These are phyloP conservation scores for Silurus aristotelis DNA, from an alignment of 2,797 vertebrate genomes.

Conservation along the genomic window DNA sequence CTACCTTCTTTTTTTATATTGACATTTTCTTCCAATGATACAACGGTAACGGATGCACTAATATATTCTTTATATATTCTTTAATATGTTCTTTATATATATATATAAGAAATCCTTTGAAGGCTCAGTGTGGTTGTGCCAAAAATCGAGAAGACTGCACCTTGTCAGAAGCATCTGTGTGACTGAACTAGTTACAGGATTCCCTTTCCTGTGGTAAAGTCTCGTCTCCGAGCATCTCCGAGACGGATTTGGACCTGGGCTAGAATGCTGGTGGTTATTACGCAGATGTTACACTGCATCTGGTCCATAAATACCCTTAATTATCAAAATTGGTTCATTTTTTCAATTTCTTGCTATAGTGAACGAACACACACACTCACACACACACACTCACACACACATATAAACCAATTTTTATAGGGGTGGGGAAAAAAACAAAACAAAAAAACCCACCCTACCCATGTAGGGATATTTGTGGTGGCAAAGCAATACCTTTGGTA, in stretches of 20 bases:
- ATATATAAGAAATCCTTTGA: slow-evolving; percentile 10
- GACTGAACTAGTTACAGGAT: not conserved
- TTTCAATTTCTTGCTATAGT: not conserved
- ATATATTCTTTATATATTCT: not conserved
- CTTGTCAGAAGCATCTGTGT: not conserved
- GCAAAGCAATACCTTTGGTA: slow-evolving; percentile 4
- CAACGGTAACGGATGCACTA: slow-evolving; percentile 35
- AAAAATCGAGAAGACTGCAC: slow-evolving; percentile 26
- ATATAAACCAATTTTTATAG: not conserved
- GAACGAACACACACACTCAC: not conserved
- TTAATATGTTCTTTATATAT: not conserved
- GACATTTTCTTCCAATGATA: slow-evolving; percentile 31
- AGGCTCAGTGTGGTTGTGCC: slow-evolving; percentile 28
- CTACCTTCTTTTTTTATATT: not conserved
- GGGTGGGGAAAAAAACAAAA: too few species aligned
- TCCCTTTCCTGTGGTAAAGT: not conserved
- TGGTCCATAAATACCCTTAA: slow-evolving; percentile 5
- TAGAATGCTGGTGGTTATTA: slow-evolving; percentile 35
- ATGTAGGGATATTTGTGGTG: not conserved
- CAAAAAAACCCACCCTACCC: slow-evolving; percentile 3
- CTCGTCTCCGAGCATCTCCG: not conserved
- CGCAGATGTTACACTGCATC: not conserved
- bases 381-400: not conserved
- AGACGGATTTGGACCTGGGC: not conserved
- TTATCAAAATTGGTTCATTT: not conserved